Conservation (phyloP, 2,797 vertebrate genomes). For the Falco concolor region DNA sequence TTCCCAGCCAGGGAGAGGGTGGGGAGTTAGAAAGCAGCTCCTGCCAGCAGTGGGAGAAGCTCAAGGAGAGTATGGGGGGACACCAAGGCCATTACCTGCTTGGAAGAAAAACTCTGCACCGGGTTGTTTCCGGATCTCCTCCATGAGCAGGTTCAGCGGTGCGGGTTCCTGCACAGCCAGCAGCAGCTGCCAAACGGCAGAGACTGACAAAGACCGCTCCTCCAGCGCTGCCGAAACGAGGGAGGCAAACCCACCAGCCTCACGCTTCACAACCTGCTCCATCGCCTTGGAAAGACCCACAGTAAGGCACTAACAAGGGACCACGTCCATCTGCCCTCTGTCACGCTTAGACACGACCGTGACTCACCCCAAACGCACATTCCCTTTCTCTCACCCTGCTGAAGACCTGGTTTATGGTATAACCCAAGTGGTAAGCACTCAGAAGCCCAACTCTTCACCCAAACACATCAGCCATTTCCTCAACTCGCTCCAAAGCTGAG, state of each 20-base stretch:
- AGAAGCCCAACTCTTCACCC: neutral
- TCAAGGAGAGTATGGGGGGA: neutral
- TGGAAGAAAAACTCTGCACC: constrained; percentile 61
- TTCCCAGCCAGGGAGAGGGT: neutral
- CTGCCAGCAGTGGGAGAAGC: neutral
- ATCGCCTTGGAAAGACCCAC: constrained; percentile 57
- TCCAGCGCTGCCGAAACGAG: constrained; percentile 68
- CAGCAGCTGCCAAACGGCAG: constrained; percentile 73
- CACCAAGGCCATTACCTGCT: constrained; percentile 36
- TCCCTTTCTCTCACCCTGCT: neutral
- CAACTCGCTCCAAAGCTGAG: neutral
- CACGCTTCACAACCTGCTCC: constrained; percentile 58
- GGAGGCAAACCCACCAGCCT: constrained; percentile 24
- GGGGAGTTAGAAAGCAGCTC: neutral
- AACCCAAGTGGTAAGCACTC: neutral
- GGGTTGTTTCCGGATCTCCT: constrained; percentile 69
- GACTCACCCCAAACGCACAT: neutral
- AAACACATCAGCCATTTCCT: neutral
- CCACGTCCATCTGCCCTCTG: neutral
- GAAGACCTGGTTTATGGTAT: neutral
- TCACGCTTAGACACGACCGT: fast-evolving
- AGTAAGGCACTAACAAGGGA: neutral
- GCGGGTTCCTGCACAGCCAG: constrained; percentile 39
- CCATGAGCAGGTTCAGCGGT: constrained; percentile 47
- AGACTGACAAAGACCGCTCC: constrained; percentile 43